Evolutionary conservation across 2,797 vertebrate species (phyloP), one percentile per base, ranked within the genome.

Genomic region (Gambelia wislizenii): DNA sequence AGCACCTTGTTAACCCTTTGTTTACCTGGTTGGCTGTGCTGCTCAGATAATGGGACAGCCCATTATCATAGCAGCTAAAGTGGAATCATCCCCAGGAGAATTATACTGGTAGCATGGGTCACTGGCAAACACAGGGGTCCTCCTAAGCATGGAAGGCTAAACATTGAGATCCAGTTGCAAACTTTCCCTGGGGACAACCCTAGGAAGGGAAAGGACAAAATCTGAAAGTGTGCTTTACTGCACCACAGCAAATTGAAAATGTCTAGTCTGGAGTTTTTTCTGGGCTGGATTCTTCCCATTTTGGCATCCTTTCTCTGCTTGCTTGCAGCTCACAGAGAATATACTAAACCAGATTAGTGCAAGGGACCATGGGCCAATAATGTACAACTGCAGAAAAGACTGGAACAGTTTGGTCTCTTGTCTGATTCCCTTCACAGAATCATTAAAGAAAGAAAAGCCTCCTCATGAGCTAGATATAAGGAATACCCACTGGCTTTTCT

Each of bases 371-470:
- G 20, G 61, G 39, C 8, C 75, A 36, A n/a, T 74, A 77, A 76
- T 44, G 20, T 2, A 10, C 22, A 69, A 13, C n/a, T 54, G n/a
- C 25, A 22, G 5, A 16, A 10, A 10, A 54, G 47, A 10, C 14
- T 36, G 75, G 42, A 70, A 77, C 25, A 36, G 36, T 25, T 72
- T 25, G 49, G 27, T 69, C 52, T 84, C 30, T 33, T 83, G 27
- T 69, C 30, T 20, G n/a, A 22, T 77, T 88, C 47, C n/a, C 77
- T 54, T 33, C 36, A 36, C 56, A 14, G 30, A 61, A 56, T 27
- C 6, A 56, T 80, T 85, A 47, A 44, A 93, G 89, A 95, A 93
- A 94, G 93, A 94, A 91, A 83, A 64, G 64, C 42, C 54, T 81
- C n/a, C 18, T 64, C 13, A 7, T 92, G 87, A 0, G 18, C 70